Evolutionary conservation across 2,113 vertebrate species (phyloP).

Genomic region (Hydropotes inermis): DNA sequence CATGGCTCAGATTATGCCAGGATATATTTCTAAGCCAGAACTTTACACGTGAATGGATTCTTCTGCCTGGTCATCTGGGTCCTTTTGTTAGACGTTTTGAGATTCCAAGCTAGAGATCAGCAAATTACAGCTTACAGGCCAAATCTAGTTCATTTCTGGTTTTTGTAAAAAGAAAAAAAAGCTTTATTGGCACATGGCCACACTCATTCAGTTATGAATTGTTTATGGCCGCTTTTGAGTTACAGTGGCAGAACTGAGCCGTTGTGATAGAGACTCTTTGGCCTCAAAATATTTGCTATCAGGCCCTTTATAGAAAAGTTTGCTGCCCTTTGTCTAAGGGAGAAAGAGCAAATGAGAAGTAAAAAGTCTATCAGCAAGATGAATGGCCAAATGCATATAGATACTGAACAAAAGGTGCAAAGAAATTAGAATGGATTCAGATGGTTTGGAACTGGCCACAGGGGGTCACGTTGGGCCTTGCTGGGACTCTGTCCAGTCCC

Average conservation of each 20-base stretch:
- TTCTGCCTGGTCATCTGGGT: neutral
- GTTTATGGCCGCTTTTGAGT: neutral
- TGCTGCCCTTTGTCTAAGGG: neutral
- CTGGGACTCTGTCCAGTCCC: neutral
- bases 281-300: neutral
- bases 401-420: neutral
- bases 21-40: neutral
- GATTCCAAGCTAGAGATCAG: neutral
- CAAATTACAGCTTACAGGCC: neutral
- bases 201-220: neutral
- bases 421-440: neutral
- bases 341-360: neutral
- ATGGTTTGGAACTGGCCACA: neutral
- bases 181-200: neutral
- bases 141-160: neutral
- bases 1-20: neutral
- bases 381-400: neutral
- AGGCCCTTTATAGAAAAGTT: neutral
- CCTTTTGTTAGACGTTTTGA: slow-evolving; percentile 17
- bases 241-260: neutral
- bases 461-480: neutral
- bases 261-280: neutral
- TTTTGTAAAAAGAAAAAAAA: slow-evolving; percentile 48
- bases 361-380: neutral
- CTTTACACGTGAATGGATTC: neutral